Percentiles rank a stretch among this genome's conserved stretches.
Conservation (phyloP, 2,797 vertebrate species). For the Peromyscus nudipes region DNA sequence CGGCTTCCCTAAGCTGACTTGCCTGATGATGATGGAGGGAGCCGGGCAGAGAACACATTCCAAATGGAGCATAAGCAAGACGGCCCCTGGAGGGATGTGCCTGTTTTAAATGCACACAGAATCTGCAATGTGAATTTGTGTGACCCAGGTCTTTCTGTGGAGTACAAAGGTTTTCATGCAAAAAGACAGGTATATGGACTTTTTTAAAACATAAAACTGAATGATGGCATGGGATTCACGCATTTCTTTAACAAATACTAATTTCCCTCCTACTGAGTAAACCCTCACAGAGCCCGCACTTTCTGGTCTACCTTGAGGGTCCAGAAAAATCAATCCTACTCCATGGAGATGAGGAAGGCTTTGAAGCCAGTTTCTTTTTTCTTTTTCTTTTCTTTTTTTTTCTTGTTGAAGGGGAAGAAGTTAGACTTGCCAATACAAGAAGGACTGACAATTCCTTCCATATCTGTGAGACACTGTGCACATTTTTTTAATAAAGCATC, state of each 20-base stretch:
- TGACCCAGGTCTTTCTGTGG: neutral
- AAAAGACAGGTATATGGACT: neutral
- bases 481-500: constrained; percentile 18
- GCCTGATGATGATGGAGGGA: neutral
- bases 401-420: neutral
- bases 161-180: neutral
- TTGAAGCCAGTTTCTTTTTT: neutral
- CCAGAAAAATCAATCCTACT: neutral
- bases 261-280: neutral
- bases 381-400: neutral
- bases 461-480: neutral
- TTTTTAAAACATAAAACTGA: neutral
- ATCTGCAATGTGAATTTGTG: neutral
- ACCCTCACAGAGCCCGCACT: neutral
- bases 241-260: neutral
- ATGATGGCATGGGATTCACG: fast-evolving
- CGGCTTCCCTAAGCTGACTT: neutral
- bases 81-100: neutral
- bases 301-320: neutral
- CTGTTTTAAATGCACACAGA: neutral
- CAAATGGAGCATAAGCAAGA: too few relatives aligned
- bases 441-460: neutral
- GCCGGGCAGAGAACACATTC: neutral
- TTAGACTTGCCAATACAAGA: neutral
- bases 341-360: neutral